Evolutionary conservation across 2,888 invertebrate species (phyloP).

Genomic region (Salticus scenicus): DNA sequence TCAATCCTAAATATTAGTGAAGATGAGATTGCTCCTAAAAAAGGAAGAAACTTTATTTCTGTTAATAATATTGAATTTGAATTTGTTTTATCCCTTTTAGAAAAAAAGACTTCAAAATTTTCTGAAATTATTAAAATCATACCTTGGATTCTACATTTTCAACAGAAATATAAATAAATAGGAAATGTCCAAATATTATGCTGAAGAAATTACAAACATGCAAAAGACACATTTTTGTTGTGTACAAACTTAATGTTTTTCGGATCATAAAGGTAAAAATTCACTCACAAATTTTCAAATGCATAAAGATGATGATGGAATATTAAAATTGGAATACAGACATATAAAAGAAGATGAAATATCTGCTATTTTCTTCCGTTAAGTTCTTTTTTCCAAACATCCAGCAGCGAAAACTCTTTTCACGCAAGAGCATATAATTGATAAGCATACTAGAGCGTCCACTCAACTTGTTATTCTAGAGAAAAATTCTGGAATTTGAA

Average conservation of each 20-base stretch:
- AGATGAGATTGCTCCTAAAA: no score
- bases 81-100: no score
- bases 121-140: no score
- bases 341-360: conserved; percentile 17
- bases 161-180: background rate
- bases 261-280: no score
- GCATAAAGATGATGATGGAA: background rate
- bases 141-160: no score
- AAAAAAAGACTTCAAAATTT: no score
- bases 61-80: no score
- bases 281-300: background rate
- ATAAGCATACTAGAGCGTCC: background rate
- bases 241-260: no score
- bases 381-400: conserved; percentile 13
- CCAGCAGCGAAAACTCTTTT: background rate
- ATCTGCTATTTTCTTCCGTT: background rate
- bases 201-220: background rate
- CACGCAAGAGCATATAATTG: background rate
- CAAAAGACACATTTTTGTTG: background rate
- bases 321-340: conserved; percentile 9
- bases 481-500: conserved; percentile 25
- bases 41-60: no score
- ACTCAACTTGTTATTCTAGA: conserved; percentile 13
- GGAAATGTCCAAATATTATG: background rate
- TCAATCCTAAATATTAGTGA: no score